Percentiles rank a stretch among this genome's conserved stretches.
phyloP scores from a whole-genome alignment of 1,140 invertebrate genomes.

The Apocrypta bakeri region DNA sequence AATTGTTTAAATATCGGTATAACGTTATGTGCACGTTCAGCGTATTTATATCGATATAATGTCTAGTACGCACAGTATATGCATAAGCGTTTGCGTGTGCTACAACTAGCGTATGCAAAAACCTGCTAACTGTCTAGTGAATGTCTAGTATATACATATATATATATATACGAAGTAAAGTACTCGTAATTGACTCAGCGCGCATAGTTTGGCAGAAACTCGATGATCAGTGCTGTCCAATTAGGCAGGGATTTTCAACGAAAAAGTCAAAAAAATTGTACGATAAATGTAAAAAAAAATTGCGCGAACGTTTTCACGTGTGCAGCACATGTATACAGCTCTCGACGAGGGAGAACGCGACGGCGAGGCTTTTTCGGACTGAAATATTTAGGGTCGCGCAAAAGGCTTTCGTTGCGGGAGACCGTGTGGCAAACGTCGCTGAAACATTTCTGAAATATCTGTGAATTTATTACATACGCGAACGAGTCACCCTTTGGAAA shows the following conservation, averaged over 20 bases:
- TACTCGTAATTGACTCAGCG: background rate
- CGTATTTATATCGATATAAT: too few relatives aligned
- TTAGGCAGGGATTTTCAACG: background rate
- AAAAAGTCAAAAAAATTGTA: too few relatives aligned
- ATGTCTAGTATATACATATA: too few relatives aligned
- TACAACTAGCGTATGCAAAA: too few relatives aligned
- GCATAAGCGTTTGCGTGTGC: too few relatives aligned
- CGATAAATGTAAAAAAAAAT: background rate
- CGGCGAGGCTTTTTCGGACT: background rate
- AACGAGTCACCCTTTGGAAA: constrained; percentile 7
- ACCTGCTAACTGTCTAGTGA: too few relatives aligned
- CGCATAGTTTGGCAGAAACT: too few relatives aligned
- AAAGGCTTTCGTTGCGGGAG: constrained; percentile 23
- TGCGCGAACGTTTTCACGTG: background rate
- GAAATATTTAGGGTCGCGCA: constrained; percentile 1
- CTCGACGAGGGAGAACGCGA: background rate
- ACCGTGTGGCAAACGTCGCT: background rate
- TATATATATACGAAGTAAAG: too few relatives aligned
- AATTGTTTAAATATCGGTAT: too few relatives aligned
- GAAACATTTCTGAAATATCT: constrained; percentile 30
- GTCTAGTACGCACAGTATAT: too few relatives aligned
- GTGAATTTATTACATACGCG: background rate
- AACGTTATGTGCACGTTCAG: too few relatives aligned
- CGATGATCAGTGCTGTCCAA: background rate
- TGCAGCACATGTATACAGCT: background rate